Conservation (phyloP, 2,113 vertebrate species). For the Hippocampus mohnikei region DNA sequence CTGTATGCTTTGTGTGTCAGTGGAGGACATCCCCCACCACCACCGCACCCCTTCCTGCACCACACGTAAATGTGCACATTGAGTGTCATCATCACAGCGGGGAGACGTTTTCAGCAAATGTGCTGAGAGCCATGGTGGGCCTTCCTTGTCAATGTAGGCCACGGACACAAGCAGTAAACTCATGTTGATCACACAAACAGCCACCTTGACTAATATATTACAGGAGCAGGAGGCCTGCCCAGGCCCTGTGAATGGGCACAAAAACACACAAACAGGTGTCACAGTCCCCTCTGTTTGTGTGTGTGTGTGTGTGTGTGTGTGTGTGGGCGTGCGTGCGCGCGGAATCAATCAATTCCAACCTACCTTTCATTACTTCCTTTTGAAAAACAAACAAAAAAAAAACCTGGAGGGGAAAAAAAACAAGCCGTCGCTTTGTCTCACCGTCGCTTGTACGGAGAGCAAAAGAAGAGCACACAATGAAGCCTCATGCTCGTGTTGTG, state of each 20-base stretch:
- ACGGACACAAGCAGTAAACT: slow-evolving; percentile 29
- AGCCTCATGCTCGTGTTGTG: slow-evolving; percentile 54
- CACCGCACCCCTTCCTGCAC: background rate
- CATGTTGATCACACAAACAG: slow-evolving; percentile 21
- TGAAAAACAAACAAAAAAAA: slow-evolving; percentile 1
- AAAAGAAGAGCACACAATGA: slow-evolving; percentile 38
- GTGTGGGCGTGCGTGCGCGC: slow-evolving; percentile 9
- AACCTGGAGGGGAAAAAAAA: background rate
- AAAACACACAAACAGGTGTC: slow-evolving; percentile 68
- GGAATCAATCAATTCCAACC: slow-evolving; percentile 37
- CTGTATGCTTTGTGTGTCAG: slow-evolving; percentile 38
- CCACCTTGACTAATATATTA: slow-evolving; percentile 52
- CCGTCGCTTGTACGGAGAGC: slow-evolving; percentile 42
- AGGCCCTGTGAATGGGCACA: slow-evolving; percentile 38
- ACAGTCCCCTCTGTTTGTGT: slow-evolving; percentile 47
- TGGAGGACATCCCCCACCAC: background rate
- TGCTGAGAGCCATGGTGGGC: slow-evolving; percentile 54
- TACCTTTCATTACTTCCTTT: slow-evolving; percentile 65
- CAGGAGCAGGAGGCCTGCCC: slow-evolving; percentile 40
- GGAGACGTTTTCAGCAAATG: background rate
- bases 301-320: too few species aligned
- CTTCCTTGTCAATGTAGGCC: slow-evolving; percentile 58
- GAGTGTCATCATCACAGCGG: slow-evolving; percentile 2
- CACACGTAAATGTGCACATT: background rate
- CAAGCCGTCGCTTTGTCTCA: slow-evolving; percentile 46